Conservation (phyloP, 2,888 invertebrate species). For the Caenorhabditis angaria region DNA sequence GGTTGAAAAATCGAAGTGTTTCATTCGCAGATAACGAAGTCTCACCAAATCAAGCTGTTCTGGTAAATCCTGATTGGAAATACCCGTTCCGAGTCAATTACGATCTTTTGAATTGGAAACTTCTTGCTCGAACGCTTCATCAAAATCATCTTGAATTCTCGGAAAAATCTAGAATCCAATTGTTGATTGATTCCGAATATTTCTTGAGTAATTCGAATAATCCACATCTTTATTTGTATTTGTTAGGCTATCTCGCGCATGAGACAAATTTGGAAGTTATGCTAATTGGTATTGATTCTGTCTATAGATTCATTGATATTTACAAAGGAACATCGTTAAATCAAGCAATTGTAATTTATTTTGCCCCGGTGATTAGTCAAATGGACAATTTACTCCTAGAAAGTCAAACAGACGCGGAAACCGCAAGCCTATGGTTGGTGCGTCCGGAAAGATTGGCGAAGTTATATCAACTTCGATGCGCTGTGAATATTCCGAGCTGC, state of each 20-base stretch:
- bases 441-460: constrained; percentile 63
- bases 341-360: constrained; percentile 59
- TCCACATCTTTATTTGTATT: constrained; percentile 58
- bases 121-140: constrained; percentile 64
- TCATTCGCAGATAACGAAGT: constrained; percentile 68
- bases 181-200: constrained; percentile 66
- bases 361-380: constrained; percentile 63
- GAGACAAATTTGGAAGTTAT: constrained; percentile 67
- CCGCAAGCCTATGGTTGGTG: constrained; percentile 68
- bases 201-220: constrained; percentile 62
- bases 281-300: constrained; percentile 66
- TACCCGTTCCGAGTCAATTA: constrained; percentile 70
- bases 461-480: constrained; percentile 69
- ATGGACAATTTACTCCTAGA: constrained; percentile 60
- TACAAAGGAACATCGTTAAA: constrained; percentile 55
- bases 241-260: constrained; percentile 60
- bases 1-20: constrained; percentile 67
- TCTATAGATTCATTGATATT: constrained; percentile 61
- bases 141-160: constrained; percentile 61
- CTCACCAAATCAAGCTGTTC: constrained; percentile 58
- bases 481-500: constrained; percentile 63
- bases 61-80: constrained; percentile 70
- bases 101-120: constrained; percentile 68
- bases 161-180: constrained; percentile 65
- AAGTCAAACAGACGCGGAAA: constrained; percentile 58